A percentile compares a stretch with the other conserved stretches of the same genome.
Evolutionary conservation across 37 sponge, comb jelly and placozoan species (phyloP).

Genomic region (Hexactinellida sp.): DNA sequence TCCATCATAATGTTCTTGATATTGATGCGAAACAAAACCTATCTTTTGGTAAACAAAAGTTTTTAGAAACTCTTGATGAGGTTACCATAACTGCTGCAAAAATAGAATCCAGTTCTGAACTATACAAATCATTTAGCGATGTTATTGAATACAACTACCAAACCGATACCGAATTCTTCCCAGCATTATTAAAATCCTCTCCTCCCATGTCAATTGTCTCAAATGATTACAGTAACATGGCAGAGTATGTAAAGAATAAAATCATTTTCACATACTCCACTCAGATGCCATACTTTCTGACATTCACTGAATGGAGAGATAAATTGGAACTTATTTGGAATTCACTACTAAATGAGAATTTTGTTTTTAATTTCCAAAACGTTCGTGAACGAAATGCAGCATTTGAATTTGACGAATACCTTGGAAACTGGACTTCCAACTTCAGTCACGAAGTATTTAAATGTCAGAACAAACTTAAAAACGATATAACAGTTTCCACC

Average conservation of each 20-base stretch:
- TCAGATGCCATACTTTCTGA: neutral
- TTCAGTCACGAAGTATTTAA: neutral
- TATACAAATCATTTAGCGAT: neutral
- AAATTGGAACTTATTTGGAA: conserved; percentile 1
- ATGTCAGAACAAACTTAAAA: neutral
- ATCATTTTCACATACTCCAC: neutral
- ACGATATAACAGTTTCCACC: neutral
- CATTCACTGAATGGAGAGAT: neutral
- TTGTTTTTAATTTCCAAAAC: conserved; percentile 13
- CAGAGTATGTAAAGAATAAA: neutral
- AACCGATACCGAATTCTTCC: neutral
- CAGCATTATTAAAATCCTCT: neutral
- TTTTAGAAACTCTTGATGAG: neutral
- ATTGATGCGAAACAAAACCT: neutral
- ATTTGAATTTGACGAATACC: neutral
- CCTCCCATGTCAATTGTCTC: conserved; percentile 10
- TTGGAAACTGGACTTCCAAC: conserved; percentile 21
- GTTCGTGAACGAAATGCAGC: neutral
- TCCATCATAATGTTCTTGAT: conserved; percentile 19
- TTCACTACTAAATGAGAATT: conserved; percentile 11
- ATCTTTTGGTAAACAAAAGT: neutral
- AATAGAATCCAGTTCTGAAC: neutral
- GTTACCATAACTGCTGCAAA: neutral
- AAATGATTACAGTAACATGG: neutral
- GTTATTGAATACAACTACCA: neutral